phyloP scores from a whole-genome alignment of 2,797 vertebrate species.

The Catamblyrhynchus diadema region DNA sequence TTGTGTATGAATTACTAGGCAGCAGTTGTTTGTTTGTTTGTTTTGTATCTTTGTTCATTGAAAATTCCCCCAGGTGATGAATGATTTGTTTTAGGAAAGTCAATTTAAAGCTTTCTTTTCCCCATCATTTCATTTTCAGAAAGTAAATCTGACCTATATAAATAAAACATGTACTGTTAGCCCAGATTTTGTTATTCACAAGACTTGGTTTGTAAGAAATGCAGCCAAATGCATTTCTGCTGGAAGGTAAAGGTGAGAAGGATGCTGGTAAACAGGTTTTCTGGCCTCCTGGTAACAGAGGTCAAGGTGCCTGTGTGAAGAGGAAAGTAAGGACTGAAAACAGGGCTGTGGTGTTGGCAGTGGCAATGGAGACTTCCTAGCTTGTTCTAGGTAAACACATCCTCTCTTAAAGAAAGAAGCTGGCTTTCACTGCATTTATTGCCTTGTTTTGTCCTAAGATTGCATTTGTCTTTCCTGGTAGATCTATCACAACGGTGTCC shows the following conservation, averaged over 20 bases:
- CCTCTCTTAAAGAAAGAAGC: not conserved
- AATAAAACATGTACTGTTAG: not conserved
- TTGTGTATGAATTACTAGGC: not conserved
- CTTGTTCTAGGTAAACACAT: not conserved
- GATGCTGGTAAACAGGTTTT: not conserved
- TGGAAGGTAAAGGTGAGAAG: not conserved
- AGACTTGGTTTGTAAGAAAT: not conserved
- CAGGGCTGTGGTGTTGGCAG: not conserved
- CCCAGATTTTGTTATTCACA: not conserved
- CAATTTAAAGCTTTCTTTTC: not conserved
- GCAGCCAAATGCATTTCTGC: not conserved
- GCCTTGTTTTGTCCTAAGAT: not conserved
- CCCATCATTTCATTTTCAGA: not conserved
- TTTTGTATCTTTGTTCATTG: not conserved
- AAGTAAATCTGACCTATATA: not conserved
- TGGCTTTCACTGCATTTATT: not conserved
- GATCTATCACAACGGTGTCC: conserved; percentile 91
- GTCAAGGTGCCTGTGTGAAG: not conserved
- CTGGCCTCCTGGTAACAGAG: not conserved
- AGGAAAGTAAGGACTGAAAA: not conserved
- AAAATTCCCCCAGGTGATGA: not conserved
- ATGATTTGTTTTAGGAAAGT: not conserved
- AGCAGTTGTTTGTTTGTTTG: conserved; percentile 15
- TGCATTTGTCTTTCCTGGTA: conserved; percentile 56
- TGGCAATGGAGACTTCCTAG: not conserved